Conservation (phyloP, 2,888 invertebrate genomes). For the Colostygia pectinataria region DNA sequence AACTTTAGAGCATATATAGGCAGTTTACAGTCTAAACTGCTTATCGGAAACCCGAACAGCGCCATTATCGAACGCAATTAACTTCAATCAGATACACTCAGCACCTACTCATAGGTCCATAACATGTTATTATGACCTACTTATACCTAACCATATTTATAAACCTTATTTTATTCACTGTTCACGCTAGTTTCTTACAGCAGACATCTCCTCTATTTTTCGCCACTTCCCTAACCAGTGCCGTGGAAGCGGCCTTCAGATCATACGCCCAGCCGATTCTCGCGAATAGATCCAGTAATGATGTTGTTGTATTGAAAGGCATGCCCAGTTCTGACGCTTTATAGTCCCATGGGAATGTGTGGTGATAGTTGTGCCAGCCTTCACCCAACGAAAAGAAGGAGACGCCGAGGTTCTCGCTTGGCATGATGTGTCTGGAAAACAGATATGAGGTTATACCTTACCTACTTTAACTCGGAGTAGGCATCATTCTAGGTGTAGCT, state of each 20-base stretch:
- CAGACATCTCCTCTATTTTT: constrained; percentile 75
- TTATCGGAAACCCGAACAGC: too few species aligned
- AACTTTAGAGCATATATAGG: too few species aligned
- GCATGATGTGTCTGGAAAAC: constrained; percentile 87
- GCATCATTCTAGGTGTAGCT: too few species aligned
- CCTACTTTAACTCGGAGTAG: too few species aligned
- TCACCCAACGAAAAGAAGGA: constrained; percentile 90
- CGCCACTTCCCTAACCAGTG: constrained; percentile 75
- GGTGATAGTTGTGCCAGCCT: constrained; percentile 98
- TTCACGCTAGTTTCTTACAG: constrained; percentile 6
- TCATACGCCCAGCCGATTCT: constrained; percentile 91
- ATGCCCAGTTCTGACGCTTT: constrained; percentile 93
- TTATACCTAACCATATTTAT: not conserved
- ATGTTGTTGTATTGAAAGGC: constrained; percentile 87
- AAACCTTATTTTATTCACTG: not conserved
- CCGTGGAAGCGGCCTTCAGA: constrained; percentile 85
- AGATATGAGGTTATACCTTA: not conserved
- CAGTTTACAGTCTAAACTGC: too few species aligned
- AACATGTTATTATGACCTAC: too few species aligned
- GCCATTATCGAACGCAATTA: too few species aligned
- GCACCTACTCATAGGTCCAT: too few species aligned
- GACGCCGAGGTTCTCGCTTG: constrained; percentile 89
- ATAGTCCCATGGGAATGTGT: constrained; percentile 97
- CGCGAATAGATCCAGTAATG: constrained; percentile 87
- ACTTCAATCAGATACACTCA: too few species aligned